Evolutionary conservation across 2,113 vertebrate species (phyloP).

Genomic region (Psammodynastes pulverulentus): DNA sequence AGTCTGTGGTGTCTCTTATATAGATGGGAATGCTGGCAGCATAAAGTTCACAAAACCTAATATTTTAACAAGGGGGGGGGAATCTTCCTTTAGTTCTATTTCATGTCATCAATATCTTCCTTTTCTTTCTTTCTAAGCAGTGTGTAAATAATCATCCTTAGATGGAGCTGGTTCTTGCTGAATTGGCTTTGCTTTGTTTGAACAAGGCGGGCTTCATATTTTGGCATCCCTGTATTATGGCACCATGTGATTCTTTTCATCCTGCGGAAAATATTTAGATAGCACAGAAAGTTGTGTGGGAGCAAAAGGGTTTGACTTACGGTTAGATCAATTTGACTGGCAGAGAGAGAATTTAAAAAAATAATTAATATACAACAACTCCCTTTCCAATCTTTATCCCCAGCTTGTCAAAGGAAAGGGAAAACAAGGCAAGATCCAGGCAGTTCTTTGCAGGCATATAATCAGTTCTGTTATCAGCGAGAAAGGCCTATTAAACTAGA

Average conservation of each 20-base stretch:
- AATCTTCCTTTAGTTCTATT: background rate
- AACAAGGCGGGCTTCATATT: background rate
- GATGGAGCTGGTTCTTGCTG: background rate
- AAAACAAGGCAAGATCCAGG: constrained; percentile 44
- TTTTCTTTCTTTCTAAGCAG: background rate
- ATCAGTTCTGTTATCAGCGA: constrained; percentile 69
- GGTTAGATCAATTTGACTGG: constrained; percentile 43
- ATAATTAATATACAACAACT: background rate
- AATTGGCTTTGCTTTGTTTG: background rate
- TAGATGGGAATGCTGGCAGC: background rate
- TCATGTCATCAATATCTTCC: background rate
- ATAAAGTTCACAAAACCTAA: background rate
- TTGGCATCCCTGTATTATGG: background rate
- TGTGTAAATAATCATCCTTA: background rate
- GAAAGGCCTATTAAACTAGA: constrained; percentile 67
- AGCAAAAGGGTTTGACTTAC: constrained; percentile 32
- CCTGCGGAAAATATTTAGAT: background rate
- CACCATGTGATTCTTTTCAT: background rate
- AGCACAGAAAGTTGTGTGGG: background rate
- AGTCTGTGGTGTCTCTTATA: background rate
- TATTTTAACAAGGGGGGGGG: background rate
- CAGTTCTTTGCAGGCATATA: constrained; percentile 63
- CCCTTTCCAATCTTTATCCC: background rate
- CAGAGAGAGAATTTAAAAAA: constrained; percentile 45
- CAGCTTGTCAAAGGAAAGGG: constrained; percentile 10